Percentiles rank a stretch among this genome's conserved stretches.
Conservation (phyloP, 2,888 invertebrate genomes). For the Mythimna vitellina region DNA sequence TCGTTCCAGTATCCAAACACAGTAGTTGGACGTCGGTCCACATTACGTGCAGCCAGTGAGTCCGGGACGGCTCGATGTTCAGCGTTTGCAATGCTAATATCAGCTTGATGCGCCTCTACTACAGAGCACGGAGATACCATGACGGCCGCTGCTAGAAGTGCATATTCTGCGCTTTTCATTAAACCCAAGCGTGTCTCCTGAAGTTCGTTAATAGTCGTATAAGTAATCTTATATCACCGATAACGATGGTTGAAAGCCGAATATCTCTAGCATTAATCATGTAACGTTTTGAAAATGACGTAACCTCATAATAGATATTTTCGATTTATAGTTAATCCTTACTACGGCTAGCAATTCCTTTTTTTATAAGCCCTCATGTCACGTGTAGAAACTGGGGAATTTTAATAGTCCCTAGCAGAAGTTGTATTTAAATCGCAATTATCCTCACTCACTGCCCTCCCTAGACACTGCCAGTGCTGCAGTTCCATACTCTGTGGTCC, state of each 20-base stretch:
- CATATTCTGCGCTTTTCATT: neutral
- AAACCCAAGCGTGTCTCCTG: neutral
- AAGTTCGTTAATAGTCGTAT: too few relatives aligned
- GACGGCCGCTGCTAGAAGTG: neutral
- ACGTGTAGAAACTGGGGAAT: neutral
- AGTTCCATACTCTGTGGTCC: neutral
- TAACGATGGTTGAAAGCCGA: too few relatives aligned
- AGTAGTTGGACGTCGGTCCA: conserved; percentile 7
- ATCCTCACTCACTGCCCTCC: too few relatives aligned
- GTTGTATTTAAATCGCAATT: too few relatives aligned
- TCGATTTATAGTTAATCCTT: neutral
- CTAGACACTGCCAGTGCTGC: too few relatives aligned
- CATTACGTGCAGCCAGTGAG: conserved; percentile 40
- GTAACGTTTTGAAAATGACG: too few relatives aligned
- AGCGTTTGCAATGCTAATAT: conserved; percentile 68
- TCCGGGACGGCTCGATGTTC: conserved; percentile 39
- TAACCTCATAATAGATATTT: too few relatives aligned
- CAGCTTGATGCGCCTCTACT: conserved; percentile 49
- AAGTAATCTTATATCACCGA: too few relatives aligned
- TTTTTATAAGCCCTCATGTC: too few relatives aligned
- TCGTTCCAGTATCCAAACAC: conserved; percentile 35
- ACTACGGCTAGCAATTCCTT: too few relatives aligned
- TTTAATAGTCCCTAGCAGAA: neutral
- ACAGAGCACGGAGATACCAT: neutral
- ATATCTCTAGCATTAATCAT: too few relatives aligned